A percentile compares a stretch with the other conserved stretches of the same genome.
These are phyloP conservation scores for Stichopus chloronotus DNA, from an alignment of 35 echinoderm and acorn worm genomes.

Conservation along the genomic window DNA sequence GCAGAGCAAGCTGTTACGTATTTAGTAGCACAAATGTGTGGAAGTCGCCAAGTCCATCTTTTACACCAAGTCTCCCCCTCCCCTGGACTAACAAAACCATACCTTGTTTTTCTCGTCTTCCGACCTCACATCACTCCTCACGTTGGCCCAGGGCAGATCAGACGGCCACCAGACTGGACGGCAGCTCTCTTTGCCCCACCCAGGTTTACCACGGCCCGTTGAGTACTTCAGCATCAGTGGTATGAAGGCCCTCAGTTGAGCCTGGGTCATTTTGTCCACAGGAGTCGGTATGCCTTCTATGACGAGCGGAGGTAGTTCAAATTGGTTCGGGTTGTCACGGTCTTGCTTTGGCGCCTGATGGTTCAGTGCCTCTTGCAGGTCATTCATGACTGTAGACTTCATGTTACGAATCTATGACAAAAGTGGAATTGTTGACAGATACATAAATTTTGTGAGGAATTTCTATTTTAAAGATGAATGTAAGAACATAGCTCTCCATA, in stretches of 20 bases:
- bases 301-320: conserved; percentile 86
- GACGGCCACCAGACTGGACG: conserved; percentile 98
- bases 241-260: conserved; percentile 90
- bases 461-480: too few species aligned
- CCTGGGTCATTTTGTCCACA: conserved; percentile 97
- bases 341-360: conserved; percentile 76
- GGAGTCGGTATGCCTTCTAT: conserved; percentile 93
- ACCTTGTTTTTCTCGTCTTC: conserved; percentile 95
- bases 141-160: conserved; percentile 99
- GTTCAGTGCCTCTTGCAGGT: conserved; percentile 84
- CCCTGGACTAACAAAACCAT: not conserved
- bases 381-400: conserved; percentile 74
- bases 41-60: too few species aligned
- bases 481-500: too few species aligned
- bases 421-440: not conserved
- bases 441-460: too few species aligned
- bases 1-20: too few species aligned
- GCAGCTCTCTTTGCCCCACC: conserved; percentile 98
- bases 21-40: too few species aligned
- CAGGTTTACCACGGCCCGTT: conserved; percentile 93
- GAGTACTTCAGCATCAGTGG: conserved; percentile 99
- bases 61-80: too few species aligned
- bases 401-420: conserved; percentile 78
- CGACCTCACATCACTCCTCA: conserved; percentile 90
- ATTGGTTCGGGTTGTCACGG: conserved; percentile 74